phyloP scores from a whole-genome alignment of 2,888 invertebrate species.

The Synanthedon formicaeformis region DNA sequence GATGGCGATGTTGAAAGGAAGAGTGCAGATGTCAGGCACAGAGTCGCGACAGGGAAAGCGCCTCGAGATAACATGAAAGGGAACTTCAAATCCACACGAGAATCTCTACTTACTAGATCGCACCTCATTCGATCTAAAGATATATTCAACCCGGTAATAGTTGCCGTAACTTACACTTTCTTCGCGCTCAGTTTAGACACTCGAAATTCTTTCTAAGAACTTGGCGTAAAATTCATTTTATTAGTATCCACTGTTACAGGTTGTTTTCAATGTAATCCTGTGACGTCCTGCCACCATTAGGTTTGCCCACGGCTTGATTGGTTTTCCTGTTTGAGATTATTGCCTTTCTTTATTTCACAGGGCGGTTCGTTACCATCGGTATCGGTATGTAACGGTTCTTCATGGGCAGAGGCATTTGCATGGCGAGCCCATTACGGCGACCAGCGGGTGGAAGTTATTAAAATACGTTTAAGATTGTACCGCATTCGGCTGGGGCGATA shows the following conservation, averaged over 20 bases:
- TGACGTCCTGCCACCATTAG: slow-evolving; percentile 10
- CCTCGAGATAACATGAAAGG: slow-evolving; percentile 57
- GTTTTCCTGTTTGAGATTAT: slow-evolving; percentile 59
- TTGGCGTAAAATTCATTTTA: slow-evolving; percentile 4
- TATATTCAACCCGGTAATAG: slow-evolving; percentile 21
- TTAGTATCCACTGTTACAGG: not conserved
- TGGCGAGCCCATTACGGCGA: slow-evolving; percentile 56
- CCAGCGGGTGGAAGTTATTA: slow-evolving; percentile 59
- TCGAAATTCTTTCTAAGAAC: slow-evolving; percentile 13
- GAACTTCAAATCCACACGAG: slow-evolving; percentile 52
- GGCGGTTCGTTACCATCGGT: slow-evolving; percentile 48
- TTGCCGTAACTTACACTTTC: slow-evolving; percentile 46
- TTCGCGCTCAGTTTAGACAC: slow-evolving; percentile 41
- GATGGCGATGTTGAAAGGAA: slow-evolving; percentile 59
- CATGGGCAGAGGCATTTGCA: slow-evolving; percentile 54
- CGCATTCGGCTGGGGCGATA: slow-evolving; percentile 52
- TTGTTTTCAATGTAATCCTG: slow-evolving; percentile 14
- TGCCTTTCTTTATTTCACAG: slow-evolving; percentile 59
- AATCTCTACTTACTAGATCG: slow-evolving; percentile 34
- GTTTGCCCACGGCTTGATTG: slow-evolving; percentile 41
- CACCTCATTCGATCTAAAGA: slow-evolving; percentile 39
- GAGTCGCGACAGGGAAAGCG: slow-evolving; percentile 61
- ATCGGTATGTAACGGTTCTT: slow-evolving; percentile 54
- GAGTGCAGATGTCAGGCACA: slow-evolving; percentile 58
- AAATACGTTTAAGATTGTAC: slow-evolving; percentile 62